These are phyloP conservation scores for Psettodes erumei DNA, from an alignment of 2,113 vertebrate genomes.

Conservation along the genomic window DNA sequence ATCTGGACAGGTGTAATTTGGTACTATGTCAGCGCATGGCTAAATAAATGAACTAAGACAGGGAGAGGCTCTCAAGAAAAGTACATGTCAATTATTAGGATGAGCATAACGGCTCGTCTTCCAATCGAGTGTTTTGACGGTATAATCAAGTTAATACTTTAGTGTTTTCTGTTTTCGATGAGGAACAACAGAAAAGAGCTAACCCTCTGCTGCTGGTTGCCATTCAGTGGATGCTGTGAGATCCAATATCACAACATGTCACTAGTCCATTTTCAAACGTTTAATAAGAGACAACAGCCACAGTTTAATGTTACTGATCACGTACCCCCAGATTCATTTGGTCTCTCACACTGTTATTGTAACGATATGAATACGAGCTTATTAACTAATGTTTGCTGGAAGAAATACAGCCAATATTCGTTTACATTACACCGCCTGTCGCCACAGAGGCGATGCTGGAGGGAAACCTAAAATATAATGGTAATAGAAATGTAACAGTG, in stretches of 20 bases:
- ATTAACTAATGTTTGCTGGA: conserved; percentile 45
- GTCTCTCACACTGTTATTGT: neutral
- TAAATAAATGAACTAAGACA: neutral
- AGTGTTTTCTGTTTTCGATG: neutral
- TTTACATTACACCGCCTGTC: conserved; percentile 16
- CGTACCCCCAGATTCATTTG: neutral
- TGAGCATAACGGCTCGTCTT: neutral
- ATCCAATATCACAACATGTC: conserved; percentile 11
- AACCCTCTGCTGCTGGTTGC: neutral
- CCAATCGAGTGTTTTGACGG: neutral
- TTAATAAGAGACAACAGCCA: neutral
- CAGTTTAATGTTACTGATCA: neutral
- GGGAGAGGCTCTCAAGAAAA: neutral
- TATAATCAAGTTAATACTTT: neutral
- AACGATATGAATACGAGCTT: conserved; percentile 8
- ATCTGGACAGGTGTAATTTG: neutral
- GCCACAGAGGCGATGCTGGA: neutral
- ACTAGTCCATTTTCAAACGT: neutral
- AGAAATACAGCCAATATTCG: neutral
- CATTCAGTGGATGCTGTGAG: conserved; percentile 1
- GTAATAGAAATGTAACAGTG: too few relatives aligned
- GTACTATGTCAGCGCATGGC: neutral
- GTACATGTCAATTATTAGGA: neutral
- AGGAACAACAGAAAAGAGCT: neutral
- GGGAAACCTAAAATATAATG: neutral